A percentile compares a stretch with the other conserved stretches of the same genome.
Evolutionary conservation across 2,888 invertebrate species (phyloP).

Genomic region (Carterocephalus palaemon): DNA sequence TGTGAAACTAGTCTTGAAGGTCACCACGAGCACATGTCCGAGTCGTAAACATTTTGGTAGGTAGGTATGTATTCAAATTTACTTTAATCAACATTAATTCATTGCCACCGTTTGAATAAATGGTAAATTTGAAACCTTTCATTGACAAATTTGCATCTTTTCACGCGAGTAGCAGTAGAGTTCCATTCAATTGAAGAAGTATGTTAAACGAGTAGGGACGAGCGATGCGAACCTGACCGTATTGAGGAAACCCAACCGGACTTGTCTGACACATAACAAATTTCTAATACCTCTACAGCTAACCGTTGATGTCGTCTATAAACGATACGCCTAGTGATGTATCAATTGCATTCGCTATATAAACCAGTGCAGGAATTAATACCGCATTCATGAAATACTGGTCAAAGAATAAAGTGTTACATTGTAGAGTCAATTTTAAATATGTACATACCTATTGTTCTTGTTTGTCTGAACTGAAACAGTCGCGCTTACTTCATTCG

Average conservation of each 20-base stretch:
- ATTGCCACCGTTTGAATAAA: neutral
- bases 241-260: slow-evolving; percentile 75
- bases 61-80: too few species aligned
- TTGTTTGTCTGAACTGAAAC: slow-evolving; percentile 46
- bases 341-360: slow-evolving; percentile 18
- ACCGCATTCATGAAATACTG: slow-evolving; percentile 21
- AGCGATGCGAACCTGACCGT: slow-evolving; percentile 68
- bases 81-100: too few species aligned
- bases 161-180: slow-evolving; percentile 39
- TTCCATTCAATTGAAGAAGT: slow-evolving; percentile 47
- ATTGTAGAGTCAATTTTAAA: slow-evolving; percentile 28
- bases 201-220: slow-evolving; percentile 68
- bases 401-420: slow-evolving; percentile 13
- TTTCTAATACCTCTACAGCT: slow-evolving; percentile 25
- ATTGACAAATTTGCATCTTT: slow-evolving; percentile 6
- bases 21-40: slow-evolving; percentile 34
- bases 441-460: slow-evolving; percentile 32
- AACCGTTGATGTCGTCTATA: slow-evolving; percentile 4
- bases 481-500: slow-evolving; percentile 57
- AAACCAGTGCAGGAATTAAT: slow-evolving; percentile 16
- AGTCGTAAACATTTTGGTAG: slow-evolving; percentile 35
- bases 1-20: slow-evolving; percentile 39
- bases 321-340: slow-evolving; percentile 3
- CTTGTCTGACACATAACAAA: slow-evolving; percentile 60
- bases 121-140: neutral